phyloP scores from a whole-genome alignment of 1,140 invertebrate species.

The Drosophila takahashii region DNA sequence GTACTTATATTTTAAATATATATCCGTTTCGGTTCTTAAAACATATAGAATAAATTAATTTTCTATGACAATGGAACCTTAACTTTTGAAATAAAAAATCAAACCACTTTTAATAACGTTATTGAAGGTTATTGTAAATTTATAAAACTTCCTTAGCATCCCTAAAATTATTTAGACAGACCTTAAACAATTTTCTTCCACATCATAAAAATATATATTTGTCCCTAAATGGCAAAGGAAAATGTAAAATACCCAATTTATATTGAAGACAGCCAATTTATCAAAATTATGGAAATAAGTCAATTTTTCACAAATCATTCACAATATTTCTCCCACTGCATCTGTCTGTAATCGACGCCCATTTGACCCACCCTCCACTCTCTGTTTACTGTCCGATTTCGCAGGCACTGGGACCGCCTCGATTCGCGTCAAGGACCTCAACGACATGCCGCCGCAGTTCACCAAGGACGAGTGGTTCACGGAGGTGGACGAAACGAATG shows the following conservation, averaged over 20 bases:
- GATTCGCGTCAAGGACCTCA: constrained; percentile 87
- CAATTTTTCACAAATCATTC: neutral
- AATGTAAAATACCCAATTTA: neutral
- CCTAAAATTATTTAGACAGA: too few relatives aligned
- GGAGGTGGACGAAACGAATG: constrained; percentile 89
- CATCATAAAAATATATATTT: neutral
- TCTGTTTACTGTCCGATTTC: constrained; percentile 26
- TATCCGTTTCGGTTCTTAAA: too few relatives aligned
- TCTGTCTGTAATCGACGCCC: constrained; percentile 17
- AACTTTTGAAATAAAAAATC: too few relatives aligned
- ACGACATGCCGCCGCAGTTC: constrained; percentile 88
- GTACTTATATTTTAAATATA: too few relatives aligned
- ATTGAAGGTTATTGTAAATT: too few relatives aligned
- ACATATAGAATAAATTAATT: too few relatives aligned
- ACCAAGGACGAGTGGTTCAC: constrained; percentile 89
- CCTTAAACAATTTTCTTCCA: too few relatives aligned
- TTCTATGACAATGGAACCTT: too few relatives aligned
- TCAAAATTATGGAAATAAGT: too few relatives aligned
- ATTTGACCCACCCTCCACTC: constrained; percentile 6
- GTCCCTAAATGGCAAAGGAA: neutral
- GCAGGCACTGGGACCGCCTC: constrained; percentile 85
- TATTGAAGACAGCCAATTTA: neutral
- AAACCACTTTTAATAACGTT: too few relatives aligned
- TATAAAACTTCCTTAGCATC: too few relatives aligned
- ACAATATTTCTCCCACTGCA: constrained; percentile 9